phyloP scores from a whole-genome alignment of 2,888 invertebrate genomes.

The Pardosa pseudoannulata region DNA sequence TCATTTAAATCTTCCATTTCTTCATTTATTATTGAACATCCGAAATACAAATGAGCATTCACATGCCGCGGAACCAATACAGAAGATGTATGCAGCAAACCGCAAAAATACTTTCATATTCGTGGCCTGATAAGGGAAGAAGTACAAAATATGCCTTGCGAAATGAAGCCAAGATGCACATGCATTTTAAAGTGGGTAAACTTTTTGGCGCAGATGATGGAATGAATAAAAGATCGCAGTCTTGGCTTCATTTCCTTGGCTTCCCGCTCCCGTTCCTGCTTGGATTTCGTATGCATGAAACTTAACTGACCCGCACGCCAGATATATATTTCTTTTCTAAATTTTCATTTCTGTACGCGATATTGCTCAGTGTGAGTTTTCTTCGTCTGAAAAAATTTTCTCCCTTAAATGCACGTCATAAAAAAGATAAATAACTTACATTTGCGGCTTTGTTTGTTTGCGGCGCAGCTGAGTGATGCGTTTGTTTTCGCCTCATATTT shows the following conservation, averaged over 20 bases:
- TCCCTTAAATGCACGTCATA: conserved; percentile 32
- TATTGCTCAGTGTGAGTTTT: conserved; percentile 66
- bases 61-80: neutral
- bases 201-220: conserved; percentile 61
- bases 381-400: conserved; percentile 6
- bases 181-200: conserved; percentile 72
- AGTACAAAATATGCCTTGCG: conserved; percentile 23
- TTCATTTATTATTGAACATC: conserved; percentile 4
- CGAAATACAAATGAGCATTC: neutral
- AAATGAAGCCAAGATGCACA: conserved; percentile 66
- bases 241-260: conserved; percentile 50
- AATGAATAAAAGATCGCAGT: conserved; percentile 68
- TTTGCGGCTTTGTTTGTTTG: conserved; percentile 21
- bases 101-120: neutral
- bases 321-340: conserved; percentile 56
- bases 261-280: neutral
- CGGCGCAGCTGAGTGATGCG: conserved; percentile 3
- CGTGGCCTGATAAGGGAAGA: neutral
- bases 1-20: conserved; percentile 2
- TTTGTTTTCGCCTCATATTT: conserved; percentile 3
- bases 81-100: neutral
- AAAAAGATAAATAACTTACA: conserved; percentile 51
- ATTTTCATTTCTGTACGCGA: conserved; percentile 66
- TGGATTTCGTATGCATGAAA: conserved; percentile 71
- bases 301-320: conserved; percentile 64